Conservation (phyloP, 2,888 invertebrate species). For the Druceiella hillmani region DNA sequence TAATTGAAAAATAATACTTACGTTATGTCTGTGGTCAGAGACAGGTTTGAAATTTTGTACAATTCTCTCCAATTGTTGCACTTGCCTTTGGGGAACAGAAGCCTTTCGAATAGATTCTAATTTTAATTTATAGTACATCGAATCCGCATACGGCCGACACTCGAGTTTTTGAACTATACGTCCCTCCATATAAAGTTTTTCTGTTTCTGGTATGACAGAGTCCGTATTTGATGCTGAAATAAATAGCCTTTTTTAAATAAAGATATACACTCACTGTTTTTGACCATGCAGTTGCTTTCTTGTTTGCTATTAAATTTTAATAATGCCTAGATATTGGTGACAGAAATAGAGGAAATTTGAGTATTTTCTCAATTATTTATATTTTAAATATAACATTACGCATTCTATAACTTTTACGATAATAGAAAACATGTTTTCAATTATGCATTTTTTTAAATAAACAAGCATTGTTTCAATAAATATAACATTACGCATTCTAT, state of each 20-base stretch:
- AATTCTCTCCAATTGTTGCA: slow-evolving; percentile 80
- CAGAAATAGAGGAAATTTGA: too few species aligned
- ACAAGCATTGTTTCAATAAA: too few species aligned
- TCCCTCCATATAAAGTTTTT: slow-evolving; percentile 87
- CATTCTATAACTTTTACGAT: too few species aligned
- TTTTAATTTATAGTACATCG: slow-evolving; percentile 87
- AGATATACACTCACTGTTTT: too few species aligned
- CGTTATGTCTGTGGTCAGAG: slow-evolving; percentile 88
- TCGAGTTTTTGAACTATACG: slow-evolving; percentile 94
- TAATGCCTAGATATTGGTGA: too few species aligned
- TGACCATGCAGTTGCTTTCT: too few species aligned
- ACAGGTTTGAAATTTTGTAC: slow-evolving; percentile 91
- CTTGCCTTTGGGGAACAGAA: slow-evolving; percentile 79
- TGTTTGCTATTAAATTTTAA: neutral
- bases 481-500: too few species aligned
- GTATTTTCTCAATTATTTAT: too few species aligned
- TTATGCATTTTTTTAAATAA: too few species aligned
- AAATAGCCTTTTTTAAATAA: neutral
- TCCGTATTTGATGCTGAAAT: slow-evolving; percentile 57
- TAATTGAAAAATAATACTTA: slow-evolving; percentile 44
- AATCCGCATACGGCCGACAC: slow-evolving; percentile 85
- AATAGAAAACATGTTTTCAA: too few species aligned
- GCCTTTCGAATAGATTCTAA: slow-evolving; percentile 81
- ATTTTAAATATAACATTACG: too few species aligned
- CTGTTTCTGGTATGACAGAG: slow-evolving; percentile 67